These are phyloP conservation scores for Acomys russatus DNA, from an alignment of 2,797 vertebrate genomes.

Conservation along the genomic window DNA sequence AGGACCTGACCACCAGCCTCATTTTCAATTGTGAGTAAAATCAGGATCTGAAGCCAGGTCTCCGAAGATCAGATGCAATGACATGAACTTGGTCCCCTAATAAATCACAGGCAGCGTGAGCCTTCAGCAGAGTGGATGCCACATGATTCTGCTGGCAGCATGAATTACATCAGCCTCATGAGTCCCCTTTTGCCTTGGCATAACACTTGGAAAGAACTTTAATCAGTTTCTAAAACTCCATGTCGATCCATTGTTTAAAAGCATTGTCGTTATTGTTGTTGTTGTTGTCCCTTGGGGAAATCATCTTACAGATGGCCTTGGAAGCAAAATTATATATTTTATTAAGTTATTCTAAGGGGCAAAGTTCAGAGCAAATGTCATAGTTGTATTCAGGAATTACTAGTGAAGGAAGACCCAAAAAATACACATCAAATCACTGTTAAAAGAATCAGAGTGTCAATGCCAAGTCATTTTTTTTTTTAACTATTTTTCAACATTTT, in stretches of 20 bases:
- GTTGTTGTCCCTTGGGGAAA: conserved; percentile 60
- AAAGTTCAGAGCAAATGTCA: conserved; percentile 23
- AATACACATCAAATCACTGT: conserved; percentile 18
- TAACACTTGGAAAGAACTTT: conserved; percentile 76
- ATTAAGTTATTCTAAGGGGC: conserved; percentile 50
- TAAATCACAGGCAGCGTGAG: conserved; percentile 80
- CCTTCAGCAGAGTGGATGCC: conserved; percentile 53
- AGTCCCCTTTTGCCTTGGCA: conserved; percentile 56
- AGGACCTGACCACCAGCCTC: conserved; percentile 73
- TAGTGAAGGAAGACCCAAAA: conserved; percentile 27
- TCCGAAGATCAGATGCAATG: conserved; percentile 78
- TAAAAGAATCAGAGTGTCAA: conserved; percentile 12
- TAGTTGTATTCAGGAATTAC: background rate
- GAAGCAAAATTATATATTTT: conserved; percentile 29
- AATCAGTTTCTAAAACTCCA: conserved; percentile 67
- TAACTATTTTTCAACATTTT: conserved; percentile 63
- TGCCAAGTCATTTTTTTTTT: background rate
- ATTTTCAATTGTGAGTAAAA: conserved; percentile 82
- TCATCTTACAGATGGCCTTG: conserved; percentile 49
- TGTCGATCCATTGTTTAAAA: conserved; percentile 67
- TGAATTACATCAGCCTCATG: conserved; percentile 65
- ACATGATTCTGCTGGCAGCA: conserved; percentile 58
- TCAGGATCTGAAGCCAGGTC: conserved; percentile 79
- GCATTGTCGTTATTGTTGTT: conserved; percentile 32
- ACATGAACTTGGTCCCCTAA: conserved; percentile 81